A percentile compares a stretch with the other conserved stretches of the same genome.
phyloP scores from a whole-genome alignment of 2,888 invertebrate genomes.

The Myopa tessellatipennis region DNA sequence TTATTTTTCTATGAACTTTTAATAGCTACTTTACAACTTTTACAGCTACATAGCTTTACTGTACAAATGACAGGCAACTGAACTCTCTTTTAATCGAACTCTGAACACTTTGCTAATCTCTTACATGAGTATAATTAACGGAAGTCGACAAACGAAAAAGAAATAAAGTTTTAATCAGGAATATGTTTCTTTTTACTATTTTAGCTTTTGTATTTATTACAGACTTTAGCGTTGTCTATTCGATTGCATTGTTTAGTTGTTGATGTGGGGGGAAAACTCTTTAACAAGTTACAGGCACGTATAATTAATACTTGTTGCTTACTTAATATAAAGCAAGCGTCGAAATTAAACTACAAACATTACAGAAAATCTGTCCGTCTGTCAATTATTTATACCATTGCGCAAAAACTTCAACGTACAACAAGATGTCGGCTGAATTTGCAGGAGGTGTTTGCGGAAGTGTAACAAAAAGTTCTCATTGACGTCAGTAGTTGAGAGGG shows the following conservation, averaged over 20 bases:
- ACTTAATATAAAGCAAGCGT: not conserved
- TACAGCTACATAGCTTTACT: too few species aligned
- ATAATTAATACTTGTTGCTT: slow-evolving; percentile 44
- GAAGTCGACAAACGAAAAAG: not conserved
- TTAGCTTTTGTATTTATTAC: not conserved
- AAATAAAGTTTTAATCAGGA: slow-evolving; percentile 12
- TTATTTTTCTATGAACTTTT: too few species aligned
- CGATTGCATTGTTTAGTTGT: slow-evolving; percentile 6
- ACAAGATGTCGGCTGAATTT: too few species aligned
- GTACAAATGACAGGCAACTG: too few species aligned
- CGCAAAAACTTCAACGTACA: too few species aligned
- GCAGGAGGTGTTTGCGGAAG: too few species aligned
- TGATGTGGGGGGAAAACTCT: slow-evolving; percentile 18
- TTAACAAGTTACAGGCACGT: slow-evolving; percentile 42
- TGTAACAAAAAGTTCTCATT: too few species aligned
- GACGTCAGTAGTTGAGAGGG: too few species aligned
- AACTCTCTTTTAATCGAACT: too few species aligned
- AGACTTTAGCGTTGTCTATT: not conserved
- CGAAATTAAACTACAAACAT: not conserved
- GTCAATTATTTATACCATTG: too few species aligned
- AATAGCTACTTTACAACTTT: too few species aligned
- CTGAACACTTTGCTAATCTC: not conserved
- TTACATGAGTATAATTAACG: not conserved
- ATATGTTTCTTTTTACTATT: not conserved
- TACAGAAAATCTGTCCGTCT: too few species aligned